Evolutionary conservation across 2,888 invertebrate species (phyloP).

Genomic region (Augochlorella aurata): DNA sequence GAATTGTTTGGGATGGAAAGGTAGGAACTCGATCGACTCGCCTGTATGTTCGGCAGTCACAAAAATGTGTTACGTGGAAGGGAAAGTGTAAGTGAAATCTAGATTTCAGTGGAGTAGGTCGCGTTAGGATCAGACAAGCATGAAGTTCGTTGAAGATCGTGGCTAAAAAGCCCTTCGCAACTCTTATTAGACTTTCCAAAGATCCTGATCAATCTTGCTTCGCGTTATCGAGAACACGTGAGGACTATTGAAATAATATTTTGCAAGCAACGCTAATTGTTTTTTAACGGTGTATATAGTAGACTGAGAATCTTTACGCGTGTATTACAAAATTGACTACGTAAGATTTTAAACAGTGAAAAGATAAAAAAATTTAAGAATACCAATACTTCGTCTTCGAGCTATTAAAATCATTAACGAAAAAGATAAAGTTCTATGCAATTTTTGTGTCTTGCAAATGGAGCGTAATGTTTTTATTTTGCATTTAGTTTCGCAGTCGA

Average conservation of each 20-base stretch:
- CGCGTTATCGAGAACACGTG: background rate
- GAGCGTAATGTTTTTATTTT: too few species aligned
- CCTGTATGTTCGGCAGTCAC: background rate
- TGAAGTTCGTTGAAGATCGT: background rate
- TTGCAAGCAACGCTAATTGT: background rate
- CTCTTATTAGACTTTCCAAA: background rate
- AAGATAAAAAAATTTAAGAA: too few species aligned
- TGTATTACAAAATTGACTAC: too few species aligned
- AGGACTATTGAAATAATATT: background rate
- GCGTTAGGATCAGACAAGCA: background rate
- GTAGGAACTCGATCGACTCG: background rate
- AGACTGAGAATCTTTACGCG: too few species aligned
- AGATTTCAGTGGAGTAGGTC: background rate
- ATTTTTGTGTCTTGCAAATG: too few species aligned
- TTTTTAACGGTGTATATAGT: background rate
- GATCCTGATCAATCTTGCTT: background rate
- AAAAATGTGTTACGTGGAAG: too few species aligned
- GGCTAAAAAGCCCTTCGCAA: background rate
- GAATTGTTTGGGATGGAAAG: background rate
- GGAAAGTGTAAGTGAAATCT: background rate
- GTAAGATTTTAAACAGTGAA: too few species aligned
- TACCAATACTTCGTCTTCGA: too few species aligned
- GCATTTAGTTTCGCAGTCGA: too few species aligned
- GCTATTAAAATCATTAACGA: too few species aligned
- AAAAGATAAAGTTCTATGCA: too few species aligned